Evolutionary conservation across 30 jellyfish, hydroid and myxozoan genomes (phyloP).

Genomic region (Chironex yamaguchii): DNA sequence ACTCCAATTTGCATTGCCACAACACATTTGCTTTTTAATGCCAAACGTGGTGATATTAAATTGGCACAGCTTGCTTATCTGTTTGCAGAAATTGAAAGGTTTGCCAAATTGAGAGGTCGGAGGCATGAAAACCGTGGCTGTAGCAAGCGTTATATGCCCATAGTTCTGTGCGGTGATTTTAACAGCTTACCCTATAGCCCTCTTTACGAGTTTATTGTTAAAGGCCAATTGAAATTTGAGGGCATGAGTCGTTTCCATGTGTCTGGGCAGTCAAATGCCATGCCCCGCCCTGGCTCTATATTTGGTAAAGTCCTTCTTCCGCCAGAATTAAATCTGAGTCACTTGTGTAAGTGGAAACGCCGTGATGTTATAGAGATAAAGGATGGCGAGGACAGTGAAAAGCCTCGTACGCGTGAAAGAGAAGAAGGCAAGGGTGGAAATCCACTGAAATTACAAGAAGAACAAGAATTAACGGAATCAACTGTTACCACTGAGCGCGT

Average conservation of each 20-base stretch:
- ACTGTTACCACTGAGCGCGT: background rate
- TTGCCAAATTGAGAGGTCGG: slow-evolving; percentile 28
- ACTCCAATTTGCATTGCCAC: slow-evolving; percentile 83
- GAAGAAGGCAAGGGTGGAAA: background rate
- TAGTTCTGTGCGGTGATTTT: slow-evolving; percentile 91
- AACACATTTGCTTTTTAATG: slow-evolving; percentile 90
- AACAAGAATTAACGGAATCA: background rate
- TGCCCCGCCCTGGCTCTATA: background rate
- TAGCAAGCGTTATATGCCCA: slow-evolving; percentile 23
- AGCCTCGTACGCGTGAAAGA: too few relatives aligned
- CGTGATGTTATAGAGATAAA: background rate
- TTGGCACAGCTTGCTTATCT: slow-evolving; percentile 84
- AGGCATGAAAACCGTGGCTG: slow-evolving; percentile 4
- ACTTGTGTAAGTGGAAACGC: slow-evolving; percentile 68
- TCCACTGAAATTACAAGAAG: background rate
- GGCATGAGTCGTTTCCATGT: slow-evolving; percentile 58
- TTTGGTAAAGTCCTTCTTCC: slow-evolving; percentile 45
- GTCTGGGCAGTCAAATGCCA: slow-evolving; percentile 78
- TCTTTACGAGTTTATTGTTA: slow-evolving; percentile 65
- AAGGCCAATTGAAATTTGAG: slow-evolving; percentile 69
- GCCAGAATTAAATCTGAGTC: slow-evolving; percentile 53
- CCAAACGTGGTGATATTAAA: slow-evolving; percentile 92
- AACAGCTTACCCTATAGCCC: slow-evolving; percentile 85
- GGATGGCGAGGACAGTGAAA: background rate
- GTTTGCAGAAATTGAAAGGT: slow-evolving; percentile 85